A percentile compares a stretch with the other conserved stretches of the same genome.
These are phyloP conservation scores for Psittacus erithacus DNA, from an alignment of 2,113 vertebrate genomes.

Conservation along the genomic window DNA sequence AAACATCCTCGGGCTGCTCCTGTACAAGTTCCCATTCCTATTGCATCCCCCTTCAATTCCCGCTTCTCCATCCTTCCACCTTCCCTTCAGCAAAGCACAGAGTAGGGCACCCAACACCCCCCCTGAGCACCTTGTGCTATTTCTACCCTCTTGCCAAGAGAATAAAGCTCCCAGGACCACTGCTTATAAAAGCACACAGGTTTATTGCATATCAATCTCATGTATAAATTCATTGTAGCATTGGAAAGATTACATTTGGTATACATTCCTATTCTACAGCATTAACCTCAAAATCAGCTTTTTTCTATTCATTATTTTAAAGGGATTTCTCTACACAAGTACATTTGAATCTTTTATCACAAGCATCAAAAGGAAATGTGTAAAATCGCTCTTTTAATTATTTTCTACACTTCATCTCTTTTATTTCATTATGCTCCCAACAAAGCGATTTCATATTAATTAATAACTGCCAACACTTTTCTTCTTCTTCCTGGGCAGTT, in stretches of 20 bases:
- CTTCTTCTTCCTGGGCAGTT: slow-evolving; percentile 76
- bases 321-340: slow-evolving; percentile 91
- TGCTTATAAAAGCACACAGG: slow-evolving; percentile 97
- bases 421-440: slow-evolving; percentile 68
- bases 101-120: accelerated
- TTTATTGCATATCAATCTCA: slow-evolving; percentile 99
- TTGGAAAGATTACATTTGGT: slow-evolving; percentile 99
- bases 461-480: slow-evolving; percentile 75
- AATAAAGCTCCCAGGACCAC: slow-evolving; percentile 47
- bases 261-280: slow-evolving; percentile 98
- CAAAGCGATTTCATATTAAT: slow-evolving; percentile 81
- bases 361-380: slow-evolving; percentile 90
- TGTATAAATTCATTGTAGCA: slow-evolving; percentile 99
- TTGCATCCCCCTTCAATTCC: accelerated
- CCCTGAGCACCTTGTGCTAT: accelerated
- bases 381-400: slow-evolving; percentile 75
- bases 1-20: neutral
- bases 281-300: slow-evolving; percentile 92
- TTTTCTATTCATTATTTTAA: slow-evolving; percentile 80
- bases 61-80: accelerated
- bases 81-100: neutral
- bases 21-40: accelerated
- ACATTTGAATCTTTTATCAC: slow-evolving; percentile 88
- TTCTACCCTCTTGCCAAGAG: neutral
- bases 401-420: slow-evolving; percentile 70